Evolutionary conservation across 2,888 invertebrate genomes (phyloP).

Genomic region (Diarsia dahlii): DNA sequence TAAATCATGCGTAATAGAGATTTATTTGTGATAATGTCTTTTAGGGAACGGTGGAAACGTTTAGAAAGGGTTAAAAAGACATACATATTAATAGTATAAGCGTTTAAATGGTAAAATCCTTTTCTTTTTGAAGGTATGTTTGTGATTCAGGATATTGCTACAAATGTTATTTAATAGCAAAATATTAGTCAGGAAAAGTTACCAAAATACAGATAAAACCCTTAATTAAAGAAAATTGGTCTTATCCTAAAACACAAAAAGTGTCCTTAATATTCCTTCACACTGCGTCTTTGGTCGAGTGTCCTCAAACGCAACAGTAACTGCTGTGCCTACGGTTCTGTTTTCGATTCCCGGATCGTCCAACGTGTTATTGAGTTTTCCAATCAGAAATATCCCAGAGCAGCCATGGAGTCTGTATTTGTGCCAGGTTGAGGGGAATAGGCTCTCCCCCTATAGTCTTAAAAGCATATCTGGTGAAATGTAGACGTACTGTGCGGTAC

Average conservation of each 20-base stretch:
- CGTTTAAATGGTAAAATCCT: neutral
- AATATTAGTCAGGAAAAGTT: neutral
- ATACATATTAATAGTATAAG: too few relatives aligned
- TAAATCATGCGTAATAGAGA: slow-evolving; percentile 26
- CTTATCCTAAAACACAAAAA: neutral
- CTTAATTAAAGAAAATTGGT: neutral
- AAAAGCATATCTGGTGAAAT: too few relatives aligned
- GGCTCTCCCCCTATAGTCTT: too few relatives aligned
- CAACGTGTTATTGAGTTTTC: too few relatives aligned
- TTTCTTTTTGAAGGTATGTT: neutral
- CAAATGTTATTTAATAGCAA: neutral
- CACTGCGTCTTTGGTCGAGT: neutral
- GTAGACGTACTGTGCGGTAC: too few relatives aligned
- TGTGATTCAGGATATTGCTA: neutral
- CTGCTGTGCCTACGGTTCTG: too few relatives aligned
- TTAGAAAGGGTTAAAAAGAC: neutral
- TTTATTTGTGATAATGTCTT: slow-evolving; percentile 23
- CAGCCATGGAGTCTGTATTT: too few relatives aligned
- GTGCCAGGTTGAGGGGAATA: too few relatives aligned
- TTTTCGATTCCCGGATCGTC: too few relatives aligned
- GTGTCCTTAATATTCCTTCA: neutral
- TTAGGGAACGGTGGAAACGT: neutral
- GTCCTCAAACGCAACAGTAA: too few relatives aligned
- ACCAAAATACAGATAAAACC: neutral
- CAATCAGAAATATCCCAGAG: too few relatives aligned